These are phyloP conservation scores for Malurus melanocephalus DNA, from an alignment of 2,113 vertebrate species.

Conservation along the genomic window DNA sequence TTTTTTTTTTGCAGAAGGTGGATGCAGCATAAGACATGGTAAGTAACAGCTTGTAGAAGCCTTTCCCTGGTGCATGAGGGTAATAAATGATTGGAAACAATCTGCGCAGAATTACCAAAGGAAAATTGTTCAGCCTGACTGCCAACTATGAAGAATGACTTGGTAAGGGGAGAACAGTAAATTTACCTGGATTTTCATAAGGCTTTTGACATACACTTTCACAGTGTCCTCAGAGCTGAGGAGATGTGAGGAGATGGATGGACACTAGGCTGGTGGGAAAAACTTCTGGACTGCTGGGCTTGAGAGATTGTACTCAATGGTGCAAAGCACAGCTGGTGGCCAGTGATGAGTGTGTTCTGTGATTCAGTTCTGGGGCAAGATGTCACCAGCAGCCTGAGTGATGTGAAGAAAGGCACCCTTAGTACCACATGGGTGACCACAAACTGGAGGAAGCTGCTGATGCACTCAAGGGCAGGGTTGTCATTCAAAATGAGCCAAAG, in stretches of 20 bases:
- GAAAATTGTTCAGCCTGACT: background rate
- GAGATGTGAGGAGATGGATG: background rate
- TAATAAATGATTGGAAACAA: background rate
- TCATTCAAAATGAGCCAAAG: background rate
- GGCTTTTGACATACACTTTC: background rate
- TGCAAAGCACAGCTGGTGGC: background rate
- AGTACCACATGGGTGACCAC: background rate
- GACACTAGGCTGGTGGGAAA: background rate
- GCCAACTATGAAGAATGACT: background rate
- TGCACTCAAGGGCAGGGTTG: background rate
- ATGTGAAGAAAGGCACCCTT: background rate
- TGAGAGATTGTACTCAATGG: background rate
- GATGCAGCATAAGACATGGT: background rate
- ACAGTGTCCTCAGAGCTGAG: background rate
- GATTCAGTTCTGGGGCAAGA: background rate
- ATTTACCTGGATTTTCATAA: background rate
- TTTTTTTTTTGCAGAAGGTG: background rate
- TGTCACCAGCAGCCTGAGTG: accelerated
- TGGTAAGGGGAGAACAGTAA: background rate
- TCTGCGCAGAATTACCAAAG: background rate
- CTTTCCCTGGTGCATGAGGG: background rate
- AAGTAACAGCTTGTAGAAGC: background rate
- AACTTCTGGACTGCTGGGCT: background rate
- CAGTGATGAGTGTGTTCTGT: background rate
- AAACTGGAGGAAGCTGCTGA: background rate